Evolutionary conservation across 2,888 invertebrate species (phyloP), one percentile per base, ranked within the genome.

Genomic region (Liodrosophila aerea): DNA sequence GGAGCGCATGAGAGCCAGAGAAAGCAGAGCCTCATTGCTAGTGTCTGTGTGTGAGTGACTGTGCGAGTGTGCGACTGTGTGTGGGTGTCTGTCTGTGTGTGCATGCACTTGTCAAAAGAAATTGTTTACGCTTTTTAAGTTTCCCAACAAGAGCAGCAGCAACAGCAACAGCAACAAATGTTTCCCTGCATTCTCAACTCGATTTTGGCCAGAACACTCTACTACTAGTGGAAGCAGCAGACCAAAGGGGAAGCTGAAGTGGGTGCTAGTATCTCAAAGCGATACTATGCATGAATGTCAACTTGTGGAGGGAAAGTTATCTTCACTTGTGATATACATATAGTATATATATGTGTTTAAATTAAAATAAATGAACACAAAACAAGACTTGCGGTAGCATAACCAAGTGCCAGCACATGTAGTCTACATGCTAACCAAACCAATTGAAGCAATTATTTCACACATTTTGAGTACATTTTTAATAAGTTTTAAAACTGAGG

Each of bases 81-180:
- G 15, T 27, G 39, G 13, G 13, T n/a, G 34, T 41, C 36, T 29
- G 7, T 15, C 9, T 30, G 30, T 36, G 1, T 36, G 22, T 47
- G 60, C 1, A 12, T 33, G 22, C 9, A 3, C 7, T 15, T 81
- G 60, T 56, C 62, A 54, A 77, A 58, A 63, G 60, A 80, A 75
- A 68, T 82, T 78, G 61, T 60, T 68, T 50, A 82, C 68, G 65
- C 76, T 65, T 82, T 68, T 78, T 66, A 59, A 69, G 59, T 73
- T 61, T 44, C 1, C 9, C 47, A 44, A 60, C 40, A 44, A 37
- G 16, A 37, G 43, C 54, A 47, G n/a, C 30, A 47, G 12, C 18
- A 41, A 41, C 11, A 41, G 27, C 22, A 31, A 18, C 22, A 50
- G n/a, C n/a, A n/a, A 29, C 29, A 51, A 68, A 47, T 51, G 34